These are phyloP conservation scores for Thryonomys swinderianus DNA, from an alignment of 2,113 vertebrate genomes.

Conservation along the genomic window DNA sequence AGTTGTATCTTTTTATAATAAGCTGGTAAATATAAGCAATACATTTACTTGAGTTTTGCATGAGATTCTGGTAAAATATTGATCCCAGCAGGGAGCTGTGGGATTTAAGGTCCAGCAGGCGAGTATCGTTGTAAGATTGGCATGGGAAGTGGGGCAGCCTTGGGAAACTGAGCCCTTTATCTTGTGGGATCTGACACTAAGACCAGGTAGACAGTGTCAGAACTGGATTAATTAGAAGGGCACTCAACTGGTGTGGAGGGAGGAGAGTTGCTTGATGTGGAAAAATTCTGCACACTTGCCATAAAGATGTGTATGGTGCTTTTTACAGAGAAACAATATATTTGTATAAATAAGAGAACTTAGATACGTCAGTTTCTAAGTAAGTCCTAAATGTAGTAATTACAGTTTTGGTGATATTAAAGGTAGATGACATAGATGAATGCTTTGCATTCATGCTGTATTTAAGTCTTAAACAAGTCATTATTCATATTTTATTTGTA, in stretches of 20 bases:
- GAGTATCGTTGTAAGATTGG: neutral
- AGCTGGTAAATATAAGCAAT: neutral
- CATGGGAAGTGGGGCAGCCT: neutral
- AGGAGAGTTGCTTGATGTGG: neutral
- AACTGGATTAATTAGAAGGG: neutral
- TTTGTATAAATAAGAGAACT: neutral
- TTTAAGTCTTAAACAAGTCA: neutral
- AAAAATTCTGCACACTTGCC: neutral
- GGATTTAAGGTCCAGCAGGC: neutral
- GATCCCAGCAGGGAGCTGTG: neutral
- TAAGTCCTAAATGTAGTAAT: neutral
- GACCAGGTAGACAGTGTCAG: neutral
- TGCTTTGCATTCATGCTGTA: neutral
- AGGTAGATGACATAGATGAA: neutral
- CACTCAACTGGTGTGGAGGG: neutral
- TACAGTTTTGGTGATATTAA: neutral
- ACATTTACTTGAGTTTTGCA: neutral
- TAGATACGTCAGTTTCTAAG: neutral
- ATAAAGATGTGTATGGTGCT: neutral
- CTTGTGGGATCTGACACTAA: neutral
- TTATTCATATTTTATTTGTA: neutral
- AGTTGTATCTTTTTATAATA: neutral
- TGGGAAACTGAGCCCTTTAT: neutral
- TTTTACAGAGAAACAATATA: neutral
- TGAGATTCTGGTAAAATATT: neutral